These are phyloP conservation scores for Holotrichia oblita DNA, from an alignment of 1,140 invertebrate genomes.

Conservation along the genomic window DNA sequence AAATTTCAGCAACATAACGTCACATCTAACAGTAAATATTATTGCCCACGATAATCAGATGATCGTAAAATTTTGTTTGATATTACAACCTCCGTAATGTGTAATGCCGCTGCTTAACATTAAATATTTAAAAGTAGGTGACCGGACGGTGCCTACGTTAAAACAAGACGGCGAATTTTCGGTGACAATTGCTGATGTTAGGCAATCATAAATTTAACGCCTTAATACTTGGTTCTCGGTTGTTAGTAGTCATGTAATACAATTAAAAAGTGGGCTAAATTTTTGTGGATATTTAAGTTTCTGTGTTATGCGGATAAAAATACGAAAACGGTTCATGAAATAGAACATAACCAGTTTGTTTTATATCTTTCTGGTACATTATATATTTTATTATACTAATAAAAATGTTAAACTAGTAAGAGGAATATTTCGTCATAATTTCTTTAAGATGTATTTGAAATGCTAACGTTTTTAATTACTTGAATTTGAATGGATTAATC, in stretches of 20 bases:
- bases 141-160: slow-evolving; percentile 4
- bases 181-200: neutral
- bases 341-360: no score
- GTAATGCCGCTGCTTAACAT: neutral
- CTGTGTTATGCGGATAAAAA: neutral
- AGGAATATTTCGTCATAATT: no score
- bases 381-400: no score
- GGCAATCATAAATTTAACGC: neutral
- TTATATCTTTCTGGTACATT: no score
- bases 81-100: neutral
- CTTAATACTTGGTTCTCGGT: neutral
- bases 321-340: neutral
- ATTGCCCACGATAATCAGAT: neutral
- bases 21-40: neutral
- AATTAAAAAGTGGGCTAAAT: neutral
- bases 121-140: neutral
- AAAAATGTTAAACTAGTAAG: no score
- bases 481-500: no score
- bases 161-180: neutral
- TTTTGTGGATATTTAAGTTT: neutral
- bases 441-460: no score
- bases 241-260: no score
- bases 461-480: no score
- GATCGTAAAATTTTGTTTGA: slow-evolving; percentile 2
- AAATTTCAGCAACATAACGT: neutral